Evolutionary conservation across 2,888 invertebrate species (phyloP).

Genomic region (Pilophorus perplexus): DNA sequence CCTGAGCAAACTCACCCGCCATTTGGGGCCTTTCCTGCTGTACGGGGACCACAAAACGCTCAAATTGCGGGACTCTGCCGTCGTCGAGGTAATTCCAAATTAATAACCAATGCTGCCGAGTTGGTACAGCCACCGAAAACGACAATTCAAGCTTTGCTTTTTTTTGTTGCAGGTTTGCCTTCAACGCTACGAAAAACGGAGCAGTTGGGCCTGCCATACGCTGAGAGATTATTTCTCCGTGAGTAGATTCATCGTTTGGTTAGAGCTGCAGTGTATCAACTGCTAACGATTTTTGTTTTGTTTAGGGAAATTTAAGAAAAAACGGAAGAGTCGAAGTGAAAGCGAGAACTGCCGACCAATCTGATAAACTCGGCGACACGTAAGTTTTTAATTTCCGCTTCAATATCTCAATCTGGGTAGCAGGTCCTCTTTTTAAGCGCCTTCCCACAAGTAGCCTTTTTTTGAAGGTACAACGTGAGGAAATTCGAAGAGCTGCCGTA

Average conservation of each 20-base stretch:
- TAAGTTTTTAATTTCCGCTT: conserved; percentile 4
- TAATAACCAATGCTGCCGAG: no score
- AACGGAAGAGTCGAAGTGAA: conserved; percentile 10
- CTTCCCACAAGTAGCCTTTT: conserved; percentile 47
- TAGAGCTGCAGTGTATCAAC: no score
- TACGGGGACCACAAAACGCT: conserved; percentile 23
- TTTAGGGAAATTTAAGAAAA: conserved; percentile 40
- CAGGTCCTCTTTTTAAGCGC: no score
- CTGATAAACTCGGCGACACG: conserved; percentile 29
- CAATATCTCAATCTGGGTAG: no score
- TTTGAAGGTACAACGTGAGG: conserved; percentile 64
- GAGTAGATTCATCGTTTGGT: no score
- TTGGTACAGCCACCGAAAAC: no score
- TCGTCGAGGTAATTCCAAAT: conserved; percentile 20
- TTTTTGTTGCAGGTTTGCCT: conserved; percentile 21
- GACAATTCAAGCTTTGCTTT: no score
- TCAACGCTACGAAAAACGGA: conserved; percentile 1
- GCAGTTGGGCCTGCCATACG: conserved; percentile 9
- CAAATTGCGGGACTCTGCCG: conserved; percentile 24
- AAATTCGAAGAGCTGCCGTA: conserved; percentile 80
- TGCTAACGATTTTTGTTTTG: conserved; percentile 53
- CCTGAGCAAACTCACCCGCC: conserved; percentile 65
- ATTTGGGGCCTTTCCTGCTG: conserved; percentile 65
- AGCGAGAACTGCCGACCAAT: conserved; percentile 14
- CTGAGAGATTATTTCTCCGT: conserved; percentile 33